Evolutionary conservation across 2,797 vertebrate species (phyloP).

Genomic region (Esox lucius): DNA sequence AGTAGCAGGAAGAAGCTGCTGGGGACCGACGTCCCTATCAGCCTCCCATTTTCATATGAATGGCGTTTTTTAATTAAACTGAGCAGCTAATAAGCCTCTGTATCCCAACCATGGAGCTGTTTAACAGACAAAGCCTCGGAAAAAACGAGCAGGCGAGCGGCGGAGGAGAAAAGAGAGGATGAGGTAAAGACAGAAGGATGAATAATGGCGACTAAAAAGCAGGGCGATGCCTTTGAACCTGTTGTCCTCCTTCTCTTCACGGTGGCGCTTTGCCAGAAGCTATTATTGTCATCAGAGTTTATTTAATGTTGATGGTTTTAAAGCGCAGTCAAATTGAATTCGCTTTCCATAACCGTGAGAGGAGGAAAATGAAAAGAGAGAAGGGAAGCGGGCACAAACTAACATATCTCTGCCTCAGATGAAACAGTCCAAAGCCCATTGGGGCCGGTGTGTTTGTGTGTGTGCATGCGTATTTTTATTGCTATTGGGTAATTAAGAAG

Average conservation of each 20-base stretch:
- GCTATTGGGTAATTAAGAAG: conserved; percentile 63
- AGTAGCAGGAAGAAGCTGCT: conserved; percentile 82
- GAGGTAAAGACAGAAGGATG: conserved; percentile 74
- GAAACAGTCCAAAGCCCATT: conserved; percentile 69
- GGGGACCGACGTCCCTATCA: conserved; percentile 82
- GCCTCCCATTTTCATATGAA: conserved; percentile 87
- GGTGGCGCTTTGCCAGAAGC: conserved; percentile 70
- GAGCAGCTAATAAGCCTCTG: conserved; percentile 84
- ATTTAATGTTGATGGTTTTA: conserved; percentile 75
- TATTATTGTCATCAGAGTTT: conserved; percentile 81
- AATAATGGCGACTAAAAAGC: conserved; percentile 71
- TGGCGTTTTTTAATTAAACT: conserved; percentile 88
- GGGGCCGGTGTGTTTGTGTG: conserved; percentile 29
- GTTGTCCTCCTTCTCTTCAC: conserved; percentile 75
- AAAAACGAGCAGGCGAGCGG: conserved; percentile 15
- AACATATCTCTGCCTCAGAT: conserved; percentile 63
- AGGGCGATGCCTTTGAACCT: conserved; percentile 81
- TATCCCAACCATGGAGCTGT: conserved; percentile 84
- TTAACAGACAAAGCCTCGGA: conserved; percentile 78
- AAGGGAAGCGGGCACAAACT: conserved; percentile 34
- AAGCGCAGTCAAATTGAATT: conserved; percentile 62
- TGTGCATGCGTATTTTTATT: conserved; percentile 44
- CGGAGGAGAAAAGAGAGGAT: conserved; percentile 50
- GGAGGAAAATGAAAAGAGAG: conserved; percentile 48
- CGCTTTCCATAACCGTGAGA: conserved; percentile 58